These are phyloP conservation scores for Trinectes maculatus DNA, from an alignment of 2,113 vertebrate species.

Conservation along the genomic window DNA sequence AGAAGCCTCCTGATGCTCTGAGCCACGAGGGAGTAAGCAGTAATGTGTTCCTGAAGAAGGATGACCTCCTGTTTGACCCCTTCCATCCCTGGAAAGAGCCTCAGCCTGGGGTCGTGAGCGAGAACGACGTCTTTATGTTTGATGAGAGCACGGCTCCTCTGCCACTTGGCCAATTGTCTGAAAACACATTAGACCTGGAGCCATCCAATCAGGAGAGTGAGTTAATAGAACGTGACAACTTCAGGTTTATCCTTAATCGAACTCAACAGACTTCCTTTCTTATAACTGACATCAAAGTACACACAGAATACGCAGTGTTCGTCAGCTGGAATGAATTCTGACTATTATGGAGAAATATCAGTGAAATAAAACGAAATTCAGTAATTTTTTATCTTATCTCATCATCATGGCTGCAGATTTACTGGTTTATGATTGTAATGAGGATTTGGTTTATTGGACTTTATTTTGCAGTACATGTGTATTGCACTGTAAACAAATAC, in stretches of 20 bases:
- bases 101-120: slow-evolving; percentile 25
- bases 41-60: slow-evolving; percentile 66
- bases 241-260: no score
- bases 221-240: not conserved
- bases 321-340: no score
- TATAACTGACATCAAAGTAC: no score
- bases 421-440: no score
- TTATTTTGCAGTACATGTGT: no score
- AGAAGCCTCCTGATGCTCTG: slow-evolving; percentile 76
- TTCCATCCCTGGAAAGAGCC: slow-evolving; percentile 59
- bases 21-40: slow-evolving; percentile 52
- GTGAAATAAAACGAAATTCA: no score
- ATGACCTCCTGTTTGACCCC: slow-evolving; percentile 71
- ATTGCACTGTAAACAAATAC: not conserved
- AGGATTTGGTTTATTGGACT: no score
- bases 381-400: no score
- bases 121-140: slow-evolving; percentile 76
- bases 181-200: slow-evolving; percentile 25
- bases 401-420: no score
- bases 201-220: slow-evolving; percentile 16
- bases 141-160: slow-evolving; percentile 60
- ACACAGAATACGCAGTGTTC: no score
- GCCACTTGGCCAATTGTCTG: not conserved
- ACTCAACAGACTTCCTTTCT: not conserved
- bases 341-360: no score